Conservation (phyloP, 2,888 invertebrate genomes). For the Melanophora roralis region DNA sequence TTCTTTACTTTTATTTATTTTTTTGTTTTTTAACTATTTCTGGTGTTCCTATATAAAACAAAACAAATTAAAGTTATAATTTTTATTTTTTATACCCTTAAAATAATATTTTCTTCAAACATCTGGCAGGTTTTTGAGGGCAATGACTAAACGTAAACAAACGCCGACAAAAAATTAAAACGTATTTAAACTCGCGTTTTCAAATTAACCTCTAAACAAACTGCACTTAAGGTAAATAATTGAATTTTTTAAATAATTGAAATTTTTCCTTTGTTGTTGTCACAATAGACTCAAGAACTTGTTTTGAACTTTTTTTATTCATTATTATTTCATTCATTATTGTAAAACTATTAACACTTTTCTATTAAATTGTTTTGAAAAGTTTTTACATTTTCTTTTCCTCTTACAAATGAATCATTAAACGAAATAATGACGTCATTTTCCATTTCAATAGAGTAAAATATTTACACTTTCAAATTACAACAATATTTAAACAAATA, state of each 20-base stretch:
- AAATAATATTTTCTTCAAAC: constrained; percentile 15
- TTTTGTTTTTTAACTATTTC: too few relatives aligned
- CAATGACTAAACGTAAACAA: constrained; percentile 20
- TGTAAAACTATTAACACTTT: constrained; percentile 28
- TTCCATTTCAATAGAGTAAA: neutral
- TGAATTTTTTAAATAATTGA: neutral
- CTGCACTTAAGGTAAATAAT: constrained; percentile 3
- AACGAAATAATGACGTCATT: constrained; percentile 28
- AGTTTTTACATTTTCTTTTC: neutral
- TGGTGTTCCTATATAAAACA: too few relatives aligned
- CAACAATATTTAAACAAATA: neutral
- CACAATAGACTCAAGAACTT: neutral
- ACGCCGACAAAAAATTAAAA: constrained; percentile 10
- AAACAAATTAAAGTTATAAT: too few relatives aligned
- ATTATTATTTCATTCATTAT: neutral
- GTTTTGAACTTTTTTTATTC: neutral
- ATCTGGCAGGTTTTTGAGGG: constrained; percentile 47
- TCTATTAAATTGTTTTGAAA: constrained; percentile 27
- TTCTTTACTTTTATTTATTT: too few relatives aligned
- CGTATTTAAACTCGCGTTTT: neutral
- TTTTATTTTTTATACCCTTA: too few relatives aligned
- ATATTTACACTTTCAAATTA: constrained; percentile 15
- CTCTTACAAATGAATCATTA: constrained; percentile 5
- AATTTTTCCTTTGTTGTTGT: too few relatives aligned
- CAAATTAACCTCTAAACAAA: constrained; percentile 3